Evolutionary conservation across 2,797 vertebrate genomes (phyloP).

Genomic region (Malacoraja senta): DNA sequence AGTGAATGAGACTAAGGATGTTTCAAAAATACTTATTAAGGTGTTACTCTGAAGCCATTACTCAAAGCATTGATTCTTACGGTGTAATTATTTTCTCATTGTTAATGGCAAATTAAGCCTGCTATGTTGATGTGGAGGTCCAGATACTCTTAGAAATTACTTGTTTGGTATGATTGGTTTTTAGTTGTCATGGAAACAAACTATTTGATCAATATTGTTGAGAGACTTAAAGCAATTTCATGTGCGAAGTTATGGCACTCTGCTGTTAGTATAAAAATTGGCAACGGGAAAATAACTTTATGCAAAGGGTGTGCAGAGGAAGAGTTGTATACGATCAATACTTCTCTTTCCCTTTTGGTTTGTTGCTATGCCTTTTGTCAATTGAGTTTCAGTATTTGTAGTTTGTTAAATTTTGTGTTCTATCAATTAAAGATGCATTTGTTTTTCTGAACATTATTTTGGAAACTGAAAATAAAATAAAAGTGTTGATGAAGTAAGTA

Average conservation of each 20-base stretch:
- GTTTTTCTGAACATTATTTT: background rate
- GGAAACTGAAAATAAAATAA: background rate
- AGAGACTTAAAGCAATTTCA: background rate
- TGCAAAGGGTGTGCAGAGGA: background rate
- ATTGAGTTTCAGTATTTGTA: background rate
- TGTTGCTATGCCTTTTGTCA: background rate
- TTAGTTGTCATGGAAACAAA: background rate
- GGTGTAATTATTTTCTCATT: background rate
- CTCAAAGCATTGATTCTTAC: background rate
- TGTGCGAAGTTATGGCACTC: background rate
- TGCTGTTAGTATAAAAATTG: background rate
- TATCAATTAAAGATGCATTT: background rate
- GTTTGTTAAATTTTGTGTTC: too few species aligned
- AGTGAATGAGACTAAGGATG: background rate
- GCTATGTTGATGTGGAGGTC: background rate
- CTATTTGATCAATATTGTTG: background rate
- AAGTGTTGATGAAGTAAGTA: background rate
- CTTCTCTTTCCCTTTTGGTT: background rate
- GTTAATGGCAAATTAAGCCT: background rate
- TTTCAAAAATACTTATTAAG: background rate
- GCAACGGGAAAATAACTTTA: background rate
- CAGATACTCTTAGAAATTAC: background rate
- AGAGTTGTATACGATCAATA: background rate
- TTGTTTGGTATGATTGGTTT: background rate
- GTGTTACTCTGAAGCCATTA: background rate